Evolutionary conservation across 2,888 invertebrate genomes (phyloP).

Genomic region (Carcina quercana): DNA sequence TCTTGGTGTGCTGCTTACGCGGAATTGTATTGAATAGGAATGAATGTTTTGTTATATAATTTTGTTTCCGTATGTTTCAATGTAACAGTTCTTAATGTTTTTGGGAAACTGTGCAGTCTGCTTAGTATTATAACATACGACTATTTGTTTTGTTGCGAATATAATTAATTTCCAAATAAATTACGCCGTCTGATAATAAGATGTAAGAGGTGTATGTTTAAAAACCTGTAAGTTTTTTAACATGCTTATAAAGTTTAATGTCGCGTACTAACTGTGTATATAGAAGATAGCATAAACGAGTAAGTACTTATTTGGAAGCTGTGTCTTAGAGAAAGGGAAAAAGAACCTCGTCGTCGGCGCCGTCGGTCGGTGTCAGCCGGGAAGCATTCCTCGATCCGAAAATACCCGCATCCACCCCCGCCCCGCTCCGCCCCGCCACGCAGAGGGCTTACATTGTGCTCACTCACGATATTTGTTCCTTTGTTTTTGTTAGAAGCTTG

Average conservation of each 20-base stretch:
- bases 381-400: conserved; percentile 35
- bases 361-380: conserved; percentile 31
- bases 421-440: no score
- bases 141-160: no score
- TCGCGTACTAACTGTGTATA: no score
- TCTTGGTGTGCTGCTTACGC: conserved; percentile 36
- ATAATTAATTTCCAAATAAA: no score
- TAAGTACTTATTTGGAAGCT: no score
- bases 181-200: no score
- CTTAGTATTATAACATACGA: no score
- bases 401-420: conserved; percentile 45
- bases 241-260: no score
- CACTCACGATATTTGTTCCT: no score
- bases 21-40: conserved; percentile 46
- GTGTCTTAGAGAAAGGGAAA: conserved; percentile 36
- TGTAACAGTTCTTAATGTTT: background rate
- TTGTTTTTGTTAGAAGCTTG: conserved; percentile 23
- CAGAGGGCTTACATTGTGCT: conserved; percentile 13
- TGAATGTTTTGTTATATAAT: conserved; percentile 37
- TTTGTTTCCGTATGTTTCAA: conserved; percentile 41
- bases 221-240: no score
- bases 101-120: background rate
- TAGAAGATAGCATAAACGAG: no score
- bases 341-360: conserved; percentile 37
- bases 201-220: no score